phyloP scores from a whole-genome alignment of 2,113 vertebrate genomes.

The Trematomus loennbergii region DNA sequence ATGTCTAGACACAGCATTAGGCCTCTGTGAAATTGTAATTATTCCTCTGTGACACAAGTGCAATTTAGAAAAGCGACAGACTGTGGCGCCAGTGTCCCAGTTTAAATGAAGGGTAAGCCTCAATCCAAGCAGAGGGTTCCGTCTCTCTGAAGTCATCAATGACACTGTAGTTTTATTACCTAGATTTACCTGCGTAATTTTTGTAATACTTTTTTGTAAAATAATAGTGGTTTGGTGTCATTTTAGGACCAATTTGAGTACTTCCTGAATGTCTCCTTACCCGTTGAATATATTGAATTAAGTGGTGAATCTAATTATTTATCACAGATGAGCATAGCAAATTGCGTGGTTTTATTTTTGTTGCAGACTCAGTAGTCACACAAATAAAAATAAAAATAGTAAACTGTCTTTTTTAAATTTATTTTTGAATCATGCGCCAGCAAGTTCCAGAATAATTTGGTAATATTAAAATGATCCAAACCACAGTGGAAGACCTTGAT shows the following conservation, averaged over 20 bases:
- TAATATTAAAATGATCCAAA: neutral
- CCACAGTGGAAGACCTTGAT: neutral
- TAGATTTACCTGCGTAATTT: too few relatives aligned
- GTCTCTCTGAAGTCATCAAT: neutral
- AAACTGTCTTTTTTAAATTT: too few relatives aligned
- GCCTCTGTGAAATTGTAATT: neutral
- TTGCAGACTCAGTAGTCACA: neutral
- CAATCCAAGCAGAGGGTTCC: neutral
- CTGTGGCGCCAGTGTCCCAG: constrained; percentile 34
- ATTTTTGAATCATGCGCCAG: neutral
- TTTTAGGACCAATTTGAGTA: neutral
- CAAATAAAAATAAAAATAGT: too few relatives aligned
- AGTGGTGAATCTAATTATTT: neutral
- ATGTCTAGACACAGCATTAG: neutral
- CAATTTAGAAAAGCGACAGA: constrained; percentile 2
- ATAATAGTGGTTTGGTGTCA: too few relatives aligned
- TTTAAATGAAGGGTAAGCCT: neutral
- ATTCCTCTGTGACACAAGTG: neutral
- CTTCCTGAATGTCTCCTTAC: neutral
- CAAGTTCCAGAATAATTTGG: neutral
- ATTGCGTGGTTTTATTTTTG: neutral
- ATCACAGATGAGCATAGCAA: neutral
- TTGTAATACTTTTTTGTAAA: neutral
- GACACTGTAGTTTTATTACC: neutral
- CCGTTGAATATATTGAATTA: neutral